Evolutionary conservation across 2,888 invertebrate species (phyloP).

Genomic region (Caenorhabditis sulstoni): DNA sequence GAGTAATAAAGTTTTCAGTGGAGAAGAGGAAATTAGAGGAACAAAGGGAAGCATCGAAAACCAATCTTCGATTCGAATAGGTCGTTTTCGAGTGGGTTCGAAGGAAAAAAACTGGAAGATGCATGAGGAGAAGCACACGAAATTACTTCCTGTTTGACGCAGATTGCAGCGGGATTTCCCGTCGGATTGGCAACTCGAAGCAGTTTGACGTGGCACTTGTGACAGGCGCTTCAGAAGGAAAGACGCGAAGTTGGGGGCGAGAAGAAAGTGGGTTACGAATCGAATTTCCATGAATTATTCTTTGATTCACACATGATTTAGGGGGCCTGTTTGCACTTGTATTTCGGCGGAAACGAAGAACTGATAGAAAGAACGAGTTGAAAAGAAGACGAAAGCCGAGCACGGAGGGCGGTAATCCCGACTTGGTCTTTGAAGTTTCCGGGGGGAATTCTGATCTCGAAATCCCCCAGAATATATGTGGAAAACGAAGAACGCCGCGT

Average conservation of each 20-base stretch:
- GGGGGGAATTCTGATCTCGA: neutral
- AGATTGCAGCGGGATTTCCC: no score
- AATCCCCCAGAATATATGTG: neutral
- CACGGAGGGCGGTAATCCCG: neutral
- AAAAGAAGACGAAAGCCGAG: neutral
- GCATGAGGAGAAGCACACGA: constrained; percentile 11
- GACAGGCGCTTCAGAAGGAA: neutral
- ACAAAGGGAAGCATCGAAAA: no score
- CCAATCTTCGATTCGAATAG: no score
- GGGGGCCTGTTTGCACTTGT: constrained; percentile 13
- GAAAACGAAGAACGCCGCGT: neutral
- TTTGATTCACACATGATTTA: constrained; percentile 48
- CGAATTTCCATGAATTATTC: constrained; percentile 53
- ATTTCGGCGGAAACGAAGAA: neutral
- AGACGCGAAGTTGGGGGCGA: constrained; percentile 6
- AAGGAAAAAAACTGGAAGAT: no score
- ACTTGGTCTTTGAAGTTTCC: neutral
- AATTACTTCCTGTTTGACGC: neutral
- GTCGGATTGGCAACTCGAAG: no score
- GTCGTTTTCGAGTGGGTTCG: no score
- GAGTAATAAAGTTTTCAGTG: no score
- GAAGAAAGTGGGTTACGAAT: constrained; percentile 17
- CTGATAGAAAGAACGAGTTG: constrained; percentile 11
- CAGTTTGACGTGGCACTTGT: neutral
- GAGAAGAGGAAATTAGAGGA: no score